Base-by-base conservation (phyloP, 2,888 invertebrate genomes). In the Lysandra bellargus region DNA sequence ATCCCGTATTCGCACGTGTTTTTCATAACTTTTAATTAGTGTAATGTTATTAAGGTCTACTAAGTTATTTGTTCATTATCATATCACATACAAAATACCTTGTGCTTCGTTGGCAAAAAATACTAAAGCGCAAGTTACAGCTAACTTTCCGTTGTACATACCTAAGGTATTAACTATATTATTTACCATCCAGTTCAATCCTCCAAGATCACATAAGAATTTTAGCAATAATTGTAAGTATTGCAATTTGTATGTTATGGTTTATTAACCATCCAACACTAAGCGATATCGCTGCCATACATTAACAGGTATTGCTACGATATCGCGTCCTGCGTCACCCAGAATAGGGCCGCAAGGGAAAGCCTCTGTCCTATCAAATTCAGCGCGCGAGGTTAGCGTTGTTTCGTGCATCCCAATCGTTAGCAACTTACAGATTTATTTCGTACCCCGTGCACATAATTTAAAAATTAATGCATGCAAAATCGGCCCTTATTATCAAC, bases 331-430 rank as follows among this genome's bases (percentile, higher is more conserved):
- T n/a, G 14, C n/a, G 60, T 12, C 12, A 30, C 37, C 81, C 88
- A 91, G 90, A 92, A 92, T 92, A 91, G 82, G 64, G 79, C 86
- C 81, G 80, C 83, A 85, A 86, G 88, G 87, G 92, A 91, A 92
- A 92, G 91, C 87, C 83, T 78, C 64, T 81, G 81, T 83, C 86
- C 84, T 86, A 91, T 92, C 87, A 89, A 89, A 92, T 92, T 91
- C 92, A 85, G 81, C 82, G 82, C 89, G 87, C 91, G 88, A 83
- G 81, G 83, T 81, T 81, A 81, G 80, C 75, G 82, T 79, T 82
- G 81, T 83, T 82, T 83, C 82, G 82, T 84, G 90, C 86, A 89
- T 90, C 85, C 84, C 85, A 88, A 89, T 85, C 83, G 84, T 83
- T 84, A 84, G 80, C 78, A 84, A 84, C 84, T 82, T 81, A 77